Evolutionary conservation across 1,140 invertebrate genomes (phyloP).

Genomic region (Colletes gigas): DNA sequence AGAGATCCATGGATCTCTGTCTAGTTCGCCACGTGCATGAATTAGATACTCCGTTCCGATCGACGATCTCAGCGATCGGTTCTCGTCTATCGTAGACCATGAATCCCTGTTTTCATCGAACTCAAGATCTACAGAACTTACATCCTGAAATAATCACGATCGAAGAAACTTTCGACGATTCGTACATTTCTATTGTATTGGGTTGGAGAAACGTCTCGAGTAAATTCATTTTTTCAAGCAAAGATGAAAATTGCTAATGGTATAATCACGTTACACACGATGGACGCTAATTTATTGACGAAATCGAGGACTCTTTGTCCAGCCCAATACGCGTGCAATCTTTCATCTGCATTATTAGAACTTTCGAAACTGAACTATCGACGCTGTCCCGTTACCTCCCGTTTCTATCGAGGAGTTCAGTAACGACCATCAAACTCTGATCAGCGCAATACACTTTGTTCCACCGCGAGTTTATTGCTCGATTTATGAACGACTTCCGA

Average conservation of each 20-base stretch:
- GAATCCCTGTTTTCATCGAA: not conserved
- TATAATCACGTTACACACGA: too few relatives aligned
- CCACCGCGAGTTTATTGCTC: too few relatives aligned
- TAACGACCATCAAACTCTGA: not conserved
- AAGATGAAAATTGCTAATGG: too few relatives aligned
- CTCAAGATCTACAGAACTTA: not conserved
- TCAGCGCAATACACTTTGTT: too few relatives aligned
- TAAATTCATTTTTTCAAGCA: too few relatives aligned
- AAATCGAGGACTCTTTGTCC: too few relatives aligned
- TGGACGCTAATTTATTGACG: too few relatives aligned
- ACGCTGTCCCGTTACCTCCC: not conserved
- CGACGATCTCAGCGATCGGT: not conserved
- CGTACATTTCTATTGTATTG: too few relatives aligned
- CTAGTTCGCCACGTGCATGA: constrained; percentile 1
- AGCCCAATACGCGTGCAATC: too few relatives aligned
- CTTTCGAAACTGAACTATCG: not conserved
- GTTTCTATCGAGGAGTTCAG: not conserved
- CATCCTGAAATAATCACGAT: not conserved
- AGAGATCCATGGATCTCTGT: not conserved
- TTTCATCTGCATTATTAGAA: not conserved
- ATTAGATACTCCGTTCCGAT: constrained; percentile 11
- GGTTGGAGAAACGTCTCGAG: too few relatives aligned
- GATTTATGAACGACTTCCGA: too few relatives aligned
- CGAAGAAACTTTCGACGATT: too few relatives aligned
- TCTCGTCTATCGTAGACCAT: not conserved